These are phyloP conservation scores for Papilio dardanus DNA, from an alignment of 1,140 invertebrate genomes.

Conservation along the genomic window DNA sequence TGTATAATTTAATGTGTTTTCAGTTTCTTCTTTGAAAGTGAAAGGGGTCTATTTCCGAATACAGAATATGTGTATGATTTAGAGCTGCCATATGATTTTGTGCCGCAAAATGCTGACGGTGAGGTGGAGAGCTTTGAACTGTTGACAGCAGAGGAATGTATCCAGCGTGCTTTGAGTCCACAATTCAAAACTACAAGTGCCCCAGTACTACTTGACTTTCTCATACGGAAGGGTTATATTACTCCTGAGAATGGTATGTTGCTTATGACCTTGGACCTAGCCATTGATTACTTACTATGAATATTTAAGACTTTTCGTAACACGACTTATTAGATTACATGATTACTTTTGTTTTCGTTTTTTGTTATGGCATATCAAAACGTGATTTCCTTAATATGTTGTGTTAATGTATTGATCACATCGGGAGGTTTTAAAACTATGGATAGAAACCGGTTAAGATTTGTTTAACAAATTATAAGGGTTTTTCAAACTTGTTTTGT, in stretches of 20 bases:
- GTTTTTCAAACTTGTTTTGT: no score
- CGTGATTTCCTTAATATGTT: no score
- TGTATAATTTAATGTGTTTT: slow-evolving; percentile 49
- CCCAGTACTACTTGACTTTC: slow-evolving; percentile 94
- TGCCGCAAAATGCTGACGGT: slow-evolving; percentile 94
- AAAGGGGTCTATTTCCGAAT: slow-evolving; percentile 95
- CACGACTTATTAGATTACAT: no score
- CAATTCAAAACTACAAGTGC: slow-evolving; percentile 97
- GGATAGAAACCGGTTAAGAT: no score
- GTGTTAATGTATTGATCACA: no score
- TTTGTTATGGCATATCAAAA: no score
- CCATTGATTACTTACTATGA: background rate
- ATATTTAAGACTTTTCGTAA: no score
- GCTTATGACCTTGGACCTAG: slow-evolving; percentile 35
- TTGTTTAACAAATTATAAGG: no score
- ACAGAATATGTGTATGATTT: slow-evolving; percentile 98
- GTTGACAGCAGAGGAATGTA: slow-evolving; percentile 89
- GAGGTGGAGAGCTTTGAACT: slow-evolving; percentile 96
- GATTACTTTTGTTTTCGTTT: no score
- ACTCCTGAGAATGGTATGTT: slow-evolving; percentile 93
- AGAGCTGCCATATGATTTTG: slow-evolving; percentile 94
- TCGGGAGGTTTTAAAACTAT: no score
- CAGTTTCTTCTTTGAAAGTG: slow-evolving; percentile 95
- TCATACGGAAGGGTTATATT: slow-evolving; percentile 94
- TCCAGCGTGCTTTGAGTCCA: slow-evolving; percentile 90